Percentiles rank a stretch among this genome's conserved stretches.
phyloP scores from a whole-genome alignment of 2,797 vertebrate species.

The Galaxias olidus region DNA sequence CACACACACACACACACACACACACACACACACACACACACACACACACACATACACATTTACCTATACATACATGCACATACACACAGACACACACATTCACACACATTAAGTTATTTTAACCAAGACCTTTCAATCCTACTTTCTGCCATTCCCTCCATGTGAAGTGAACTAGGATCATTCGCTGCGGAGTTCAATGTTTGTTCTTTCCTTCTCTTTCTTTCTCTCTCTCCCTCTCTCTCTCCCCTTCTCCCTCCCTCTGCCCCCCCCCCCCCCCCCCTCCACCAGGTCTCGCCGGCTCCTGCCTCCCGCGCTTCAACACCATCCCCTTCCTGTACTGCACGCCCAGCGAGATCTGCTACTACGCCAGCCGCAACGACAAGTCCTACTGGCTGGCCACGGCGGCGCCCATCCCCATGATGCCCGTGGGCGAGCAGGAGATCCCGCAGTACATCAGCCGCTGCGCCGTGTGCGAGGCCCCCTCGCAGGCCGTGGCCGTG shows the following conservation, averaged over 20 bases:
- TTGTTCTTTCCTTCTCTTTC: neutral
- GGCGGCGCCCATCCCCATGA: constrained; percentile 93
- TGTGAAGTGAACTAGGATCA: too few species aligned
- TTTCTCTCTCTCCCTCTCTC: neutral
- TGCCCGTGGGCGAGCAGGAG: constrained; percentile 84
- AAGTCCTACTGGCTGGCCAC: constrained; percentile 99
- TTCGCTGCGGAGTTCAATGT: too few species aligned
- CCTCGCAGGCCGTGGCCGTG: constrained; percentile 89
- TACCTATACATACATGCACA: neutral
- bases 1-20: neutral
- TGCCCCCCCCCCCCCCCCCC: neutral
- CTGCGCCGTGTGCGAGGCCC: constrained; percentile 92
- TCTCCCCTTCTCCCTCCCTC: neutral
- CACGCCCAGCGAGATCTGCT: constrained; percentile 89
- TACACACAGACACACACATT: too few species aligned
- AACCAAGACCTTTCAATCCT: neutral
- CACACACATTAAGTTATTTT: neutral
- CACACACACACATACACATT: neutral
- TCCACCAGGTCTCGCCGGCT: constrained; percentile 88
- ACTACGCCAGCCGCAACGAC: constrained; percentile 92
- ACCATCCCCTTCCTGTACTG: constrained; percentile 99
- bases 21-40: too few species aligned
- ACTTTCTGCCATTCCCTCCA: neutral
- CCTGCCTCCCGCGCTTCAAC: constrained; percentile 91
- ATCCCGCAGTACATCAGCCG: constrained; percentile 92